Percentiles rank a stretch among this genome's conserved stretches.
Evolutionary conservation across 2,113 vertebrate genomes (phyloP).

Genomic region (Nycticorax nycticorax): DNA sequence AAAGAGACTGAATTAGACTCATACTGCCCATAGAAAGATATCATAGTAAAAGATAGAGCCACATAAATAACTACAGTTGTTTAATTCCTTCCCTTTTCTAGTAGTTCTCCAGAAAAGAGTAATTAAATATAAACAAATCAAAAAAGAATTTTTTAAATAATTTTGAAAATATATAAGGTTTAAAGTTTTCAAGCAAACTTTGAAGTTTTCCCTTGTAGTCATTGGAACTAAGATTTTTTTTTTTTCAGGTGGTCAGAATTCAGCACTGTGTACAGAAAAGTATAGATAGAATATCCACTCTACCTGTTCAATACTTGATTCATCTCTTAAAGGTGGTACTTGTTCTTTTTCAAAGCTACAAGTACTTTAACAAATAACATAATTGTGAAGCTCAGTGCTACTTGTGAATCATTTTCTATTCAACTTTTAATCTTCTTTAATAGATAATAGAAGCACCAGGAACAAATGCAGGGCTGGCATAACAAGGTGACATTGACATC

Average conservation of each 20-base stretch:
- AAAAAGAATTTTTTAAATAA: neutral
- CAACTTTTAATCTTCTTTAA: neutral
- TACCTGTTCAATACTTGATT: neutral
- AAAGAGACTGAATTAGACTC: neutral
- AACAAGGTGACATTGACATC: neutral
- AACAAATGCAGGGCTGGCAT: neutral
- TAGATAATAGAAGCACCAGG: neutral
- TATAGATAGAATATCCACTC: neutral
- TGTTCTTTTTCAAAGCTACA: neutral
- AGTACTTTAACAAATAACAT: neutral
- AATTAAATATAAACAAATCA: neutral
- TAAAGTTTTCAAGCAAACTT: neutral
- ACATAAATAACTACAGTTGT: neutral
- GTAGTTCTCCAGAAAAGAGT: neutral
- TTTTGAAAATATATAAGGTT: neutral
- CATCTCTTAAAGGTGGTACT: neutral
- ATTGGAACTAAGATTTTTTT: neutral
- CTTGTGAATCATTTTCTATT: neutral
- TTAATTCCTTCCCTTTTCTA: neutral
- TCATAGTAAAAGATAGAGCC: neutral
- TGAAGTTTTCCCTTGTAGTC: neutral
- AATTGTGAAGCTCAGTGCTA: neutral
- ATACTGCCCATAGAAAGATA: neutral
- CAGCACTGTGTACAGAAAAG: neutral
- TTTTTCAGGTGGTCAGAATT: neutral